These are phyloP conservation scores for Mizuhopecten yessoensis DNA, from an alignment of 1,140 invertebrate species.

Conservation along the genomic window DNA sequence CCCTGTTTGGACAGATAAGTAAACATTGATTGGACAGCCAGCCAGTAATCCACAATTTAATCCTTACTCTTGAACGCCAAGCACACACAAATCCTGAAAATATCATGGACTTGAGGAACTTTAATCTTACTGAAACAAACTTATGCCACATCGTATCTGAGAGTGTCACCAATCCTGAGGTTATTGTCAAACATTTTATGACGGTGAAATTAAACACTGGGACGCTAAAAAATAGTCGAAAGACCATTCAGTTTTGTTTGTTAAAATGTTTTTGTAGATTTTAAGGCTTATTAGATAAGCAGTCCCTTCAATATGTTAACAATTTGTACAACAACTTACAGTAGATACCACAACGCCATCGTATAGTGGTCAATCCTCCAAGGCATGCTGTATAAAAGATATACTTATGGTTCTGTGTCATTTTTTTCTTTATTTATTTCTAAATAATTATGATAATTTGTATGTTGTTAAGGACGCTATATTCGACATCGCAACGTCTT, in stretches of 20 bases:
- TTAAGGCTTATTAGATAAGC: neutral
- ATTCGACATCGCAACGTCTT: too few species aligned
- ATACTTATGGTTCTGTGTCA: too few species aligned
- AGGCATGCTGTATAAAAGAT: too few species aligned
- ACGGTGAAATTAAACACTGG: neutral
- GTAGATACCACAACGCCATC: too few species aligned
- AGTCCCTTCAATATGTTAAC: neutral
- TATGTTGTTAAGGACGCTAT: too few species aligned
- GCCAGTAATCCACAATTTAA: constrained; percentile 39
- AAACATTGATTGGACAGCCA: constrained; percentile 42
- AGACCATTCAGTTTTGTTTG: neutral
- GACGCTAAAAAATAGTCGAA: neutral
- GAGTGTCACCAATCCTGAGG: neutral
- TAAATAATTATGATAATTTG: too few species aligned
- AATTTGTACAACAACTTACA: neutral
- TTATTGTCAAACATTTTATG: neutral
- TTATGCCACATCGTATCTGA: neutral
- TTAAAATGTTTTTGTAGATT: constrained; percentile 5
- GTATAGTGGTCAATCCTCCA: too few species aligned
- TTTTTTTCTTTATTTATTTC: too few species aligned
- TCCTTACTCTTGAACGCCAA: neutral
- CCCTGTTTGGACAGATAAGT: constrained; percentile 51
- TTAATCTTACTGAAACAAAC: constrained; percentile 10
- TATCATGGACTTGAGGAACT: constrained; percentile 25
- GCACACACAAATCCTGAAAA: constrained; percentile 38